Base-by-base conservation (phyloP, 2,113 vertebrate genomes). In the pig (Sus scrofa) region DNA sequence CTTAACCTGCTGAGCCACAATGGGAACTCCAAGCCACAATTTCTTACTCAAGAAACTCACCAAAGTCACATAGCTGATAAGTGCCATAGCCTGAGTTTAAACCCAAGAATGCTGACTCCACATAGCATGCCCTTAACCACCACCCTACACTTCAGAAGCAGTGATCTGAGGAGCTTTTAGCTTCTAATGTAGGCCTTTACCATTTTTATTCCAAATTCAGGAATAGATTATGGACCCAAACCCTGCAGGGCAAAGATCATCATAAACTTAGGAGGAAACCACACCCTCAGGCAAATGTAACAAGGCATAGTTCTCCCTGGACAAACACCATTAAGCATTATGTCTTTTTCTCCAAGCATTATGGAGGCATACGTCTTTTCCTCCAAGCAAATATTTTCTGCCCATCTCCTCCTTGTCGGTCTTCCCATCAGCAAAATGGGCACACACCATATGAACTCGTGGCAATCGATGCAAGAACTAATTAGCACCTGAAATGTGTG, bases 361-460 rank as follows among this genome's bases (percentile, higher is more conserved):
- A n/a, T 44, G 44, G 44, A 44, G 32, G 67, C 27, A 24, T 63
- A 1, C 6, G 77, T 81, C 77, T 20, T 56, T 60, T 54, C 78
- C 79, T 92, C 39, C 79, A 20, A 34, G 83, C 63, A 95, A n/a
- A 56, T 14, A 75, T 74, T 81, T 82, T 13, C 74, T 30, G 39
- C 32, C 70, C 14, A 2, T 58, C 58, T 79, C 24, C 90, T 94
- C 73, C 54, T 27, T 30, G 22, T 90, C 86, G 54, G 89, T 92
- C 26, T 81, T 94, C 71, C 86, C 95, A 54, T 96, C 96, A 83
- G 89, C 65, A 84, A 95, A 97, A 96, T 86, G 96, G 96, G 95
- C 79, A 32, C 0, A 0, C 70, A 22, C 58, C 52, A 14, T 1
- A 10, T 34, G 24, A 26, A 10, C 79, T 71, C 37, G 44, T 0